Evolutionary conservation across 2,888 invertebrate species (phyloP).

Genomic region (Malachius bipustulatus): DNA sequence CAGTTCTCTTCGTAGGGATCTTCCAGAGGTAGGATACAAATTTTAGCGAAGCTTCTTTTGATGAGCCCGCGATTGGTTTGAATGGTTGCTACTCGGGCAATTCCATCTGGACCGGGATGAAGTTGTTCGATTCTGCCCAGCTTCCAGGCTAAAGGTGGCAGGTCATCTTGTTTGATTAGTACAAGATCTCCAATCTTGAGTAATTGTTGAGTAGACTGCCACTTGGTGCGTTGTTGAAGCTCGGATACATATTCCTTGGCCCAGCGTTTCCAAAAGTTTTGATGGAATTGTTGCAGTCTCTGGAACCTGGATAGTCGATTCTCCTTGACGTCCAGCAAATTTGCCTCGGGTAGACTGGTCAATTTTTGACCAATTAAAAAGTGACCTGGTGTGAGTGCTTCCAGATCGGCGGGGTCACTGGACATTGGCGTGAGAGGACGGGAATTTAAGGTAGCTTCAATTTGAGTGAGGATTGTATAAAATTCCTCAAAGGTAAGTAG

Average conservation of each 20-base stretch:
- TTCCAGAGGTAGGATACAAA: too few relatives aligned
- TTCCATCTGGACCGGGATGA: too few relatives aligned
- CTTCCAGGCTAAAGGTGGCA: too few relatives aligned
- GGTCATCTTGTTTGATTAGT: too few relatives aligned
- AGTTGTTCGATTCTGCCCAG: too few relatives aligned
- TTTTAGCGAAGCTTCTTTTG: too few relatives aligned
- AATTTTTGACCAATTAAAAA: conserved; percentile 23
- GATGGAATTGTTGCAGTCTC: conserved; percentile 8
- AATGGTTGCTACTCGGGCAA: too few relatives aligned
- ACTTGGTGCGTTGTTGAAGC: too few relatives aligned
- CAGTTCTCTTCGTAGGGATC: too few relatives aligned
- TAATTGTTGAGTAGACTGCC: too few relatives aligned
- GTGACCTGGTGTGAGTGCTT: conserved; percentile 16
- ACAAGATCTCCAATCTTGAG: too few relatives aligned
- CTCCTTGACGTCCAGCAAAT: conserved; percentile 3
- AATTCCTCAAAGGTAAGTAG: conserved; percentile 22
- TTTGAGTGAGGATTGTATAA: conserved; percentile 18
- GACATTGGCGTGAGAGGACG: conserved; percentile 20
- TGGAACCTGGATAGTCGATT: conserved; percentile 9
- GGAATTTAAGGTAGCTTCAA: conserved; percentile 23
- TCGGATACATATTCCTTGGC: conserved; percentile 9
- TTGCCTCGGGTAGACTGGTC: conserved; percentile 11
- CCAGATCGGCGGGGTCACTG: conserved; percentile 14
- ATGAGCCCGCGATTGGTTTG: too few relatives aligned
- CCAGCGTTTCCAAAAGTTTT: conserved; percentile 12